Conservation (phyloP, 2,113 vertebrate species). For the Regulus satrapa region DNA sequence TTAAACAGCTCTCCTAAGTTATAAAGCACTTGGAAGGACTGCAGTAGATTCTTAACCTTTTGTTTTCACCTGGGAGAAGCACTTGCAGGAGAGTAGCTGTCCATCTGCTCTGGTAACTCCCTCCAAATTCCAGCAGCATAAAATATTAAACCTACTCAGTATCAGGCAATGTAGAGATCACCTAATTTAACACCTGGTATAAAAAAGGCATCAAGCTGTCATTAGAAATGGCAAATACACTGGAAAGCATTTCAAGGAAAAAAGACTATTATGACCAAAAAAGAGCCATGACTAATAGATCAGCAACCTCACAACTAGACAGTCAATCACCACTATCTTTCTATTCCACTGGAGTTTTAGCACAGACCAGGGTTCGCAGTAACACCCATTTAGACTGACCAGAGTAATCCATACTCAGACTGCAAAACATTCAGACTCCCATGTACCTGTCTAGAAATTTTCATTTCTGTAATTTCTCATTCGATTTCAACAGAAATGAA, state of each 20-base stretch:
- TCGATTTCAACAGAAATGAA: not conserved
- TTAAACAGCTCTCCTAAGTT: not conserved
- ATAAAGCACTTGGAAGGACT: not conserved
- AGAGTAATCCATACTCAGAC: not conserved
- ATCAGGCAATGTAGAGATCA: not conserved
- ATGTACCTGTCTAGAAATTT: not conserved
- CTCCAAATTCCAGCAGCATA: accelerated
- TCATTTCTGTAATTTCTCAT: not conserved
- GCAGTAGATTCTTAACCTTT: not conserved
- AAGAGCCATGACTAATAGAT: not conserved
- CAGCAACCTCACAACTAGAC: not conserved
- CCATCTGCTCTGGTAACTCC: not conserved
- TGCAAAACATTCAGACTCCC: not conserved
- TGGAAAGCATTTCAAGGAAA: not conserved
- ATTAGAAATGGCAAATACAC: not conserved
- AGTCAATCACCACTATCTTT: not conserved
- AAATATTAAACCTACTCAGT: not conserved
- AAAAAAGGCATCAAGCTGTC: not conserved
- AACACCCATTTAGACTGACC: not conserved
- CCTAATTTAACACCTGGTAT: not conserved
- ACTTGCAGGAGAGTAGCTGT: not conserved
- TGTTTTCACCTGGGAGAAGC: not conserved
- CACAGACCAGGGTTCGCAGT: not conserved
- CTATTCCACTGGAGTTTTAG: not conserved
- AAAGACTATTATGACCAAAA: no score